These are phyloP conservation scores for Xanthia togata DNA, from an alignment of 2,888 invertebrate species.

Conservation along the genomic window DNA sequence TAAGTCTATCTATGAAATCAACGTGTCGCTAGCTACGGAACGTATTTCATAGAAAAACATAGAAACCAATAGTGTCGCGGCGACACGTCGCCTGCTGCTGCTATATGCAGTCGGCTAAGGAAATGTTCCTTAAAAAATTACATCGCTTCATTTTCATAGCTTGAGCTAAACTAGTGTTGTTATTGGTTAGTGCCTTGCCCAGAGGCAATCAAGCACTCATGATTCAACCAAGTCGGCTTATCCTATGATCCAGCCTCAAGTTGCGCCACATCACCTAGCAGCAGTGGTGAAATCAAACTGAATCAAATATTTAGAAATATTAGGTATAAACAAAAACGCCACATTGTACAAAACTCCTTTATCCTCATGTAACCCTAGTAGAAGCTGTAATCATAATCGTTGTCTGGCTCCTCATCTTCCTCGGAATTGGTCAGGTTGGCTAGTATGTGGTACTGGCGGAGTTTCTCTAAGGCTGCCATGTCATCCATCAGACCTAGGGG, in stretches of 20 bases:
- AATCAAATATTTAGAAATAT: neutral
- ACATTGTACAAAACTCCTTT: conserved; percentile 53
- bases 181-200: neutral
- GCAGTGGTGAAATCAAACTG: neutral
- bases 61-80: no score
- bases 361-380: conserved; percentile 76
- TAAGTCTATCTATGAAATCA: no score
- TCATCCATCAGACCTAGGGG: conserved; percentile 75
- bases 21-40: no score
- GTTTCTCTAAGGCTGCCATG: conserved; percentile 78
- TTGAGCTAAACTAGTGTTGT: neutral
- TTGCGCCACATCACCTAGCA: neutral
- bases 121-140: neutral
- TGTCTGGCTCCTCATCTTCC: conserved; percentile 77
- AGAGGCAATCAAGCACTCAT: neutral
- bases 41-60: no score
- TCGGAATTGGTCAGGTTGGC: conserved; percentile 78
- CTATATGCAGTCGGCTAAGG: no score
- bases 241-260: neutral
- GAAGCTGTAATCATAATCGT: conserved; percentile 83
- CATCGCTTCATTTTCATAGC: neutral
- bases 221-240: neutral
- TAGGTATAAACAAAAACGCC: conserved; percentile 13
- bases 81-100: no score
- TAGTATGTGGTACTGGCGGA: conserved; percentile 81